Percentiles rank a stretch among this genome's conserved stretches.
Evolutionary conservation across 2,888 invertebrate species (phyloP).

Genomic region (Fragum sueziense): DNA sequence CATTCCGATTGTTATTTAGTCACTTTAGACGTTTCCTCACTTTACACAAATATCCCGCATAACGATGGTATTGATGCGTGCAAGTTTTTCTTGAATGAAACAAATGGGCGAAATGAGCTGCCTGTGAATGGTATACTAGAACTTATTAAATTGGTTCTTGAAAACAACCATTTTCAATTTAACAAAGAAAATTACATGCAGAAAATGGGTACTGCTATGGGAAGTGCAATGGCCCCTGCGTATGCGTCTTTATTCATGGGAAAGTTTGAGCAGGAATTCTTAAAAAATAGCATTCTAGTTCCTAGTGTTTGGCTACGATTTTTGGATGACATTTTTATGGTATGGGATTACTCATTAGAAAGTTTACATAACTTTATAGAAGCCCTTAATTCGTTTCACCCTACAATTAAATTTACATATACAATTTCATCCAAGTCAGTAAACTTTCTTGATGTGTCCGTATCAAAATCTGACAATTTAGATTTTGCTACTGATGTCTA

Average conservation of each 20-base stretch:
- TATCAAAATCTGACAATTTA: no score
- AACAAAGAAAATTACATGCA: constrained; percentile 16
- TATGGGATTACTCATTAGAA: constrained; percentile 11
- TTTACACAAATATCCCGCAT: constrained; percentile 23
- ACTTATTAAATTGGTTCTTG: not conserved
- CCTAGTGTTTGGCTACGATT: constrained; percentile 18
- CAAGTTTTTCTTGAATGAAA: no score
- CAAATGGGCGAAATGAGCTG: no score
- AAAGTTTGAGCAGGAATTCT: constrained; percentile 23
- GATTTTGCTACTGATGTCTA: no score
- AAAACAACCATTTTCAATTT: constrained; percentile 15
- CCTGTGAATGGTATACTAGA: no score
- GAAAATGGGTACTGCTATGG: constrained; percentile 29
- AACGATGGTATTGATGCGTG: constrained; percentile 29
- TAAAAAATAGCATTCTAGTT: not conserved
- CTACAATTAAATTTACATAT: not conserved
- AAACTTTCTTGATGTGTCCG: no score
- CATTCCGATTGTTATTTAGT: constrained; percentile 24
- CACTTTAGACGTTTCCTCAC: constrained; percentile 15
- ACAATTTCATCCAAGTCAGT: not conserved
- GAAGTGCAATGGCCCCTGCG: constrained; percentile 27
- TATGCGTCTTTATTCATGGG: constrained; percentile 10
- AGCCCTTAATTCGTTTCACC: constrained; percentile 16
- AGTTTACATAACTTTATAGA: constrained; percentile 19
- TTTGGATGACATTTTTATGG: constrained; percentile 29